Evolutionary conservation across 2,888 invertebrate genomes (phyloP).

Genomic region (Gnatocerus cornutus): DNA sequence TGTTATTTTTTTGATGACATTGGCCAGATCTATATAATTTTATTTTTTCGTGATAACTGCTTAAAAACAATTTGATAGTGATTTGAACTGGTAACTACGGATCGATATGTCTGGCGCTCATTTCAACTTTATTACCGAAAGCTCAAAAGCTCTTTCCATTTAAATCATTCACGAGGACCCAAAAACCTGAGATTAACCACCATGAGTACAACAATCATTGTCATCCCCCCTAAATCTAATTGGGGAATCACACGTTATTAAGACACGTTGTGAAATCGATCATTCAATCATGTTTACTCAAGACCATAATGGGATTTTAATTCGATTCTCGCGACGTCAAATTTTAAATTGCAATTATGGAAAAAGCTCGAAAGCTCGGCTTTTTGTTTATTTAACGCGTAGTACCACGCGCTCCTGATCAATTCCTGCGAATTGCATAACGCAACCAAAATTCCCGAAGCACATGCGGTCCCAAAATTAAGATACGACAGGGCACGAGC

Average conservation of each 20-base stretch:
- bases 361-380: constrained; percentile 10
- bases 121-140: constrained; percentile 33
- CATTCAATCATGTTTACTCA: constrained; percentile 3
- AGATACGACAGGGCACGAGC: constrained; percentile 57
- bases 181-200: constrained; percentile 19
- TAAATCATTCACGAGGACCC: constrained; percentile 31
- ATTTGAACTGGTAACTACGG: constrained; percentile 47
- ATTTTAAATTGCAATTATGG: constrained; percentile 12
- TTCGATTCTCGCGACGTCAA: background rate
- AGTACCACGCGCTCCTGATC: constrained; percentile 12
- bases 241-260: constrained; percentile 26
- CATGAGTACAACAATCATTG: constrained; percentile 42
- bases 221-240: constrained; percentile 8
- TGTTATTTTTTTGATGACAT: constrained; percentile 52
- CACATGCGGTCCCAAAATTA: constrained; percentile 56
- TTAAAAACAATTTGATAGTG: constrained; percentile 49
- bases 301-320: constrained; percentile 15
- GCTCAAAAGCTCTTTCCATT: constrained; percentile 12
- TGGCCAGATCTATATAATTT: constrained; percentile 46
- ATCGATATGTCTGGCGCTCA: constrained; percentile 48
- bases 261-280: constrained; percentile 34
- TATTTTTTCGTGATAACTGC: constrained; percentile 49
- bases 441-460: constrained; percentile 53
- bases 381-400: constrained; percentile 43
- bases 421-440: constrained; percentile 41